Evolutionary conservation across 1,140 invertebrate species (phyloP), one percentile per base, ranked within the genome.

Genomic region (Nymphalis io): DNA sequence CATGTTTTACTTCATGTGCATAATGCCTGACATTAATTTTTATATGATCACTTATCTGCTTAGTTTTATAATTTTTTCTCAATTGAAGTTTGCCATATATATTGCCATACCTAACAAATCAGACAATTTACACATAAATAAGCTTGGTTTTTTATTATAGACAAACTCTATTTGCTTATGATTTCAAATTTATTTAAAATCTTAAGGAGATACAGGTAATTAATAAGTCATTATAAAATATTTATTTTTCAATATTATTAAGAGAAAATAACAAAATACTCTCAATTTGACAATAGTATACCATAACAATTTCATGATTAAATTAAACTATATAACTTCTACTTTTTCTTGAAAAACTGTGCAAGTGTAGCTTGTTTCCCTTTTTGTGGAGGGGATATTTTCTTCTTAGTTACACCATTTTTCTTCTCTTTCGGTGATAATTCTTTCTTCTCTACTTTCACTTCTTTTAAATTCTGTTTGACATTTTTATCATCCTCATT

Each of bases 291-390:
- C 27, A 33, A 51, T 51, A 18, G n/a, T 62, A 10, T 33, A 62
- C 4, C 18, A 62, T 62, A 68, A 55, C 27, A 68, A 20, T n/a
- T 44, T 21, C 69, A 72, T 65, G 57, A 55, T 74, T 63, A 20
- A 48, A 27, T 53, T 65, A 2, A 48, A 57, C 13, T 13, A 27
- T 6, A 55, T 18, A n/a, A 23, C 10, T 21, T 15, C 42, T 76
- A 82, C 46, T 78, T 74, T 79, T 86, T 88, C 55, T 86, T 89
- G 62, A 91, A 91, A 64, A 90, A 91, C 64, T 73, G 89, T 51
- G 78, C 89, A n/a, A 91, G 57, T 42, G 83, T 85, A 42, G 78
- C 53, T 75, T 91, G 89, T 75, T 90, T 91, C 44, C 85, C 87
- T 76, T 88, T 88, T 68, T 89, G 82, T 15, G 84, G 82, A 21